Percentiles rank a stretch among this genome's conserved stretches.
Evolutionary conservation across 2,797 vertebrate species (phyloP).

Genomic region (Podarcis lilfordi): DNA sequence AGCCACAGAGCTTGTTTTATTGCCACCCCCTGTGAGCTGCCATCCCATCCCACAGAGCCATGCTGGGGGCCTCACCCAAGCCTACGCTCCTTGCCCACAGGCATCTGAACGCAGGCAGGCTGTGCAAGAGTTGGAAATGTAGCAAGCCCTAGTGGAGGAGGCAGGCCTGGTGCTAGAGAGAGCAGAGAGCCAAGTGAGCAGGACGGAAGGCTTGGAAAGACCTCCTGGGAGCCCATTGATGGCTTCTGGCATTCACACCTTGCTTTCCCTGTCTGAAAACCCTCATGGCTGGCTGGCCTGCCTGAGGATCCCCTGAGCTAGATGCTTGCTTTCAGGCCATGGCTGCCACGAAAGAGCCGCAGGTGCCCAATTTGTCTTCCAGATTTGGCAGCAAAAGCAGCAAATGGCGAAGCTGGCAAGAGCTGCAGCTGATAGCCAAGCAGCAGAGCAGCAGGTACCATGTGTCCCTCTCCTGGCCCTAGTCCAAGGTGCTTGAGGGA

Average conservation of each 20-base stretch:
- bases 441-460: conserved; percentile 34
- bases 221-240: background rate
- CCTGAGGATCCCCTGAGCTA: background rate
- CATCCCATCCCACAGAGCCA: background rate
- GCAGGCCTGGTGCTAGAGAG: conserved; percentile 3
- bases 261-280: no score
- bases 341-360: no score
- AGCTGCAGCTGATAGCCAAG: conserved; percentile 6
- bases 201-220: background rate
- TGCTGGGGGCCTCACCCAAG: background rate
- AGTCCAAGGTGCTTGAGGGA: background rate
- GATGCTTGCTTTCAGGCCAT: background rate
- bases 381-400: conserved; percentile 36
- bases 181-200: background rate
- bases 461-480: background rate
- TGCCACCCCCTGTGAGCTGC: no score
- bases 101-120: no score
- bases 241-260: no score
- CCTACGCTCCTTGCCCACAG: conserved; percentile 12
- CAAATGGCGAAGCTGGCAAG: background rate
- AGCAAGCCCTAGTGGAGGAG: conserved; percentile 56
- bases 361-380: background rate
- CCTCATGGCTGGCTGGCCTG: background rate
- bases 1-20: background rate
- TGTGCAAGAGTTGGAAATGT: conserved; percentile 63